Conservation (phyloP, 2,888 invertebrate genomes). For the Geotrupes spiniger region DNA sequence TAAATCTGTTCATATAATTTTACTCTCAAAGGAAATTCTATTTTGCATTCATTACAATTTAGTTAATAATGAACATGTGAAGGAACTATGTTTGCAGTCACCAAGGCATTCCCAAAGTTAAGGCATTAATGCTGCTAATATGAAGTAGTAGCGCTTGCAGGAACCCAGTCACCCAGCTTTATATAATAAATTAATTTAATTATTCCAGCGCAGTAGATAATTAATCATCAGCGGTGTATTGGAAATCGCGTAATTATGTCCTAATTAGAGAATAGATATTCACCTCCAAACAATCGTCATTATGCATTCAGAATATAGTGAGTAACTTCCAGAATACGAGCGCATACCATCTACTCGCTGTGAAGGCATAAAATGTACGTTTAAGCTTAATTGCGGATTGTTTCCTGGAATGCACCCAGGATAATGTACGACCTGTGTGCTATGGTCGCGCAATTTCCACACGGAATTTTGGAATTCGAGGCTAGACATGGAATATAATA, state of each 20-base stretch:
- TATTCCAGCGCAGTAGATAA: constrained; percentile 3
- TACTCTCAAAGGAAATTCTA: too few species aligned
- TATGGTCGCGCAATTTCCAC: constrained; percentile 31
- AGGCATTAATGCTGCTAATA: too few species aligned
- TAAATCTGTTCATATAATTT: too few species aligned
- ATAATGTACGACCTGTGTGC: constrained; percentile 27
- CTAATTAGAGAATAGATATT: constrained; percentile 20
- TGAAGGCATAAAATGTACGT: constrained; percentile 26
- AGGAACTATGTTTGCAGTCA: too few species aligned
- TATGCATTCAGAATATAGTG: constrained; percentile 9
- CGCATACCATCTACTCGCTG: constrained; percentile 14
- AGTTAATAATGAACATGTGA: too few species aligned
- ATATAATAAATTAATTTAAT: too few species aligned
- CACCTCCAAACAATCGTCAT: constrained; percentile 12
- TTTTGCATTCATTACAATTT: too few species aligned
- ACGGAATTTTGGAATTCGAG: constrained; percentile 34
- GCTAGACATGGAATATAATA: constrained; percentile 33
- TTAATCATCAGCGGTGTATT: constrained; percentile 9
- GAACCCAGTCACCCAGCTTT: too few species aligned
- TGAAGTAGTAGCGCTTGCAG: too few species aligned
- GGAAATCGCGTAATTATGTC: constrained; percentile 16
- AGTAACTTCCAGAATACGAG: constrained; percentile 14
- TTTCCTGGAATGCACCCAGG: constrained; percentile 27
- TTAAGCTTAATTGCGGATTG: constrained; percentile 32
- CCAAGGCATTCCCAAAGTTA: too few species aligned